Evolutionary conservation across 1,140 invertebrate species (phyloP), one percentile per base, ranked within the genome.

Genomic region (Bemisia tabaci): DNA sequence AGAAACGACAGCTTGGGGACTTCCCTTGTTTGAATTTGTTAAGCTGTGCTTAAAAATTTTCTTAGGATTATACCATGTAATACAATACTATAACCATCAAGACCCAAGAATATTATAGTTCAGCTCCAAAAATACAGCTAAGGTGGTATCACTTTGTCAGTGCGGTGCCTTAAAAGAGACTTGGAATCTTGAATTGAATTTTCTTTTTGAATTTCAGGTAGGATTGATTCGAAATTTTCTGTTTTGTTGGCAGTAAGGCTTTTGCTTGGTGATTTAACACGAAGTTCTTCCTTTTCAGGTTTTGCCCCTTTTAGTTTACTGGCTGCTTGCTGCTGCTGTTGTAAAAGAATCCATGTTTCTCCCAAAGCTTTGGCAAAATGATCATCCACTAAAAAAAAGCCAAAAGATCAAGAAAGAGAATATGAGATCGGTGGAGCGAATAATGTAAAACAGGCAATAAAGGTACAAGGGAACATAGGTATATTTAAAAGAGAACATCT

Each of bases 301-400:
- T 48, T 48, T 5, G 17, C 17, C 5, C 5, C 33, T 17, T 48
- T 48, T 5, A 17, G 33, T 48, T 48, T 48, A 9, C 5, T 48
- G 5, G 33, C 33, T 48, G 33, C 33, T 48, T 65, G 62, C 59
- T 69, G 58, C 39, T 68, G 59, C 33, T 67, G 61, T 66, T 89
- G 84, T 69, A 97, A 82, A 77, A 91, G 89, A 67, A 87, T 83
- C 94, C 94, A 97, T 0, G 92, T 95, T 68, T 95, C 92, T 0
- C 94, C 94, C 2, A 97, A 80, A 1, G 95, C 94, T 81, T 97
- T 96, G 17, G 93, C 92, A 78, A 97, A 97, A 75, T 97, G 94
- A 76, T 97, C 95, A 79, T 97, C 95, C 22, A 97, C 92, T 73
- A 84, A 70, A n/a, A n/a, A n/a, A n/a, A n/a, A 77, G 79, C 72